These are phyloP conservation scores for Ianthella basta DNA, from an alignment of 37 sponge, comb jelly and placozoan species.

Conservation along the genomic window DNA sequence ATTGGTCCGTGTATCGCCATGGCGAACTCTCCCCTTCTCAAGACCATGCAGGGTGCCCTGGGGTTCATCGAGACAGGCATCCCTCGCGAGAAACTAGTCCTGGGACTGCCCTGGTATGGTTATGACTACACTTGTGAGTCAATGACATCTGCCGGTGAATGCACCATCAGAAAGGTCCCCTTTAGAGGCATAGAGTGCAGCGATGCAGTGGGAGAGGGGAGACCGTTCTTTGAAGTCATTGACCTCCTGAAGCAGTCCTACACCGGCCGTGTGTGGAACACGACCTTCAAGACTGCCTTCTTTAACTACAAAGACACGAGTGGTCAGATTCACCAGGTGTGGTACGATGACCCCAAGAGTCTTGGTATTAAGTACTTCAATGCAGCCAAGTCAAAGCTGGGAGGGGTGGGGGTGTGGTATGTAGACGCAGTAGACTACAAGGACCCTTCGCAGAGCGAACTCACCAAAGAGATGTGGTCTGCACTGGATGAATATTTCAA, in stretches of 20 bases:
- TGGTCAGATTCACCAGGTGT: constrained; percentile 68
- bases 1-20: constrained; percentile 73
- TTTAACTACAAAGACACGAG: constrained; percentile 50
- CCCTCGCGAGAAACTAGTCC: constrained; percentile 56
- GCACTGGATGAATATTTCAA: constrained; percentile 47
- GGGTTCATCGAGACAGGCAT: constrained; percentile 61
- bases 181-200: constrained; percentile 81
- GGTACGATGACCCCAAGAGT: constrained; percentile 88
- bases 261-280: constrained; percentile 49
- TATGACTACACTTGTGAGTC: constrained; percentile 78
- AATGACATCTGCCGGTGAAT: constrained; percentile 36
- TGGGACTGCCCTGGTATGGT: constrained; percentile 92
- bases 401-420: constrained; percentile 82
- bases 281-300: constrained; percentile 40
- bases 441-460: not conserved
- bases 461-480: constrained; percentile 47
- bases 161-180: constrained; percentile 63
- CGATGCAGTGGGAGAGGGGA: constrained; percentile 81
- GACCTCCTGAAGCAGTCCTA: not conserved
- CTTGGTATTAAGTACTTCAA: constrained; percentile 64
- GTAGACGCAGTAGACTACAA: constrained; percentile 69
- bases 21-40: constrained; percentile 72
- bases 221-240: no score
- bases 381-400: constrained; percentile 42
- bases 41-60: constrained; percentile 56